Conservation (phyloP, 2,113 vertebrate genomes). For the Cricetomys ansorgei region DNA sequence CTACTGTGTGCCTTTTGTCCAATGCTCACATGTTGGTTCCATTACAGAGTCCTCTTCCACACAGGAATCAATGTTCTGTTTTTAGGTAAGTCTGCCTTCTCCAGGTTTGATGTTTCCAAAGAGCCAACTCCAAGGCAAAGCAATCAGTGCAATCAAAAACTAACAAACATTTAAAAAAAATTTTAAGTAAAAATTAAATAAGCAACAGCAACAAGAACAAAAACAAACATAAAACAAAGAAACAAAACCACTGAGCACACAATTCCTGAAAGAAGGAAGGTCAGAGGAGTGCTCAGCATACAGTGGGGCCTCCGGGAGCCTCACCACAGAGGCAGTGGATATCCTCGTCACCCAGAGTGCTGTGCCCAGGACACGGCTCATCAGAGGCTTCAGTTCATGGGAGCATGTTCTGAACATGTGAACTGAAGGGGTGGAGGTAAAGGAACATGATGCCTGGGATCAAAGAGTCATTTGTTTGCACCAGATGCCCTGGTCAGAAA, state of each 20-base stretch:
- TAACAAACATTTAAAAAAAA: neutral
- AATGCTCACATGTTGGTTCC: neutral
- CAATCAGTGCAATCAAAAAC: neutral
- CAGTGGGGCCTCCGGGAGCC: neutral
- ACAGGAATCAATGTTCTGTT: neutral
- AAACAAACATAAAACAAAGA: too few relatives aligned
- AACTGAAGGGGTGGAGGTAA: too few relatives aligned
- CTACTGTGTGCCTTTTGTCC: fast-evolving
- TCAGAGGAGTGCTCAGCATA: neutral
- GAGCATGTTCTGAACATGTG: neutral
- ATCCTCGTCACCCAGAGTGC: neutral
- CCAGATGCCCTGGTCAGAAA: neutral
- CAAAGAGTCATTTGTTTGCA: neutral
- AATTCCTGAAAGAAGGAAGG: neutral
- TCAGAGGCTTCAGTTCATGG: neutral
- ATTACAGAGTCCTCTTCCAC: too few relatives aligned
- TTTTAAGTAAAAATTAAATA: neutral
- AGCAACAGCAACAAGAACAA: neutral
- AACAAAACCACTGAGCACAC: neutral
- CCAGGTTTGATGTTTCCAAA: neutral
- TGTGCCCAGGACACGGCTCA: neutral
- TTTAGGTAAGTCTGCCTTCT: neutral
- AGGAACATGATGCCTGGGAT: neutral
- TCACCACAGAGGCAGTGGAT: neutral
- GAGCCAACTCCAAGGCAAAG: neutral